phyloP scores from a whole-genome alignment of 2,888 invertebrate species.

The Tetanocera ferruginea region DNA sequence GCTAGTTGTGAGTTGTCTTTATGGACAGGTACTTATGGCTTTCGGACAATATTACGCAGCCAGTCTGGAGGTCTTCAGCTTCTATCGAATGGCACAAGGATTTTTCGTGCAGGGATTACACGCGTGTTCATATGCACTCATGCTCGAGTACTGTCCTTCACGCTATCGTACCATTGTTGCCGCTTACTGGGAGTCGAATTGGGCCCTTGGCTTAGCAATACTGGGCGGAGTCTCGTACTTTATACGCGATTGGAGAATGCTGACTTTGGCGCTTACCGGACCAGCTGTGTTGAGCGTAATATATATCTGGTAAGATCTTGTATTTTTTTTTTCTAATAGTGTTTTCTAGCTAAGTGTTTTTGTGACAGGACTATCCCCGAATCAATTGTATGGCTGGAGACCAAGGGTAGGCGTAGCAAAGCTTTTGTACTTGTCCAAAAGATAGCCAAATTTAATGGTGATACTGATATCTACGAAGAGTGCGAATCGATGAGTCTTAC shows the following conservation, averaged over 20 bases:
- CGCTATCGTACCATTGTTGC: constrained; percentile 70
- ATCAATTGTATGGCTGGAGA: constrained; percentile 67
- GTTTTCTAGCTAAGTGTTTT: neutral
- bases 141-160: constrained; percentile 71
- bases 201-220: constrained; percentile 70
- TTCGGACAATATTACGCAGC: constrained; percentile 54
- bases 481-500: constrained; percentile 31
- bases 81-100: constrained; percentile 68
- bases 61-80: constrained; percentile 65
- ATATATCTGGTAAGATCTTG: constrained; percentile 64
- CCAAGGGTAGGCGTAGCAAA: constrained; percentile 62
- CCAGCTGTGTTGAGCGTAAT: constrained; percentile 70
- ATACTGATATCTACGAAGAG: constrained; percentile 44
- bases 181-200: constrained; percentile 70
- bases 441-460: constrained; percentile 61
- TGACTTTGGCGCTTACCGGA: constrained; percentile 71
- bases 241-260: constrained; percentile 71
- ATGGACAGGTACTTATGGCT: constrained; percentile 64
- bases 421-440: constrained; percentile 63
- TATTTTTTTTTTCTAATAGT: neutral
- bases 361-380: constrained; percentile 68
- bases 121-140: constrained; percentile 70
- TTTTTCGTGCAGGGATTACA: constrained; percentile 72
- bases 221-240: constrained; percentile 70
- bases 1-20: constrained; percentile 68